Evolutionary conservation across 2,113 vertebrate genomes (phyloP), one percentile per base, ranked within the genome.

Genomic region (Mellivora capensis): DNA sequence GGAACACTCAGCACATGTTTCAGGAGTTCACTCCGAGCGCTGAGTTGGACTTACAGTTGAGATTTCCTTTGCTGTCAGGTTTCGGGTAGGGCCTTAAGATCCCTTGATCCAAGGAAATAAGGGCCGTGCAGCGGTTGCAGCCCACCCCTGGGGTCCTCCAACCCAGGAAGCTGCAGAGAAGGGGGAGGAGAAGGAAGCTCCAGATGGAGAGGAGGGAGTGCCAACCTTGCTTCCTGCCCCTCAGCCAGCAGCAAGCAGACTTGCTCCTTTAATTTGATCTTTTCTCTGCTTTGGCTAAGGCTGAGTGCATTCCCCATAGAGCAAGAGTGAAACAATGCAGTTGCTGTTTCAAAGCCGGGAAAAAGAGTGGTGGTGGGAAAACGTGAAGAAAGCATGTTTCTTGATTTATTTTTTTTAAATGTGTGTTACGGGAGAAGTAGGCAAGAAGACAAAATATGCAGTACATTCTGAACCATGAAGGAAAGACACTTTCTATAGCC

Each of bases 51-150:
- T 94, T 94, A 91, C 4, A 34, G 72, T 29, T 82, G 86, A 86
- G 95, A 86, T 95, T 93, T 96, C 59, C 90, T 94, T 62, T 52
- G 72, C 82, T 94, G 61, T 91, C 67, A 86, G 86, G 85, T 91
- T 97, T 97, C 57, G 57, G 86, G 82, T 82, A 61, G 76, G 62
- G 25, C 10, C 47, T 95, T 79, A 81, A 47, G n/a, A 69, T 42
- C 57, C 82, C 89, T 59, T 69, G 93, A 86, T 94, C 42, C 49
- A 59, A 72, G 31, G 47, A 96, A 79, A 93, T 6, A 6, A 87
- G 39, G 34, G 11, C 59, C 77, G 79, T 64, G 44, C 18, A 23
- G 76, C 20, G 3, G 34, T 18, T 69, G 17, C 10, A 64, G 71
- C 39, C 44, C 6, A 42, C 2, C 57, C 62, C 57, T 39, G 23